Base-by-base conservation (phyloP, 1,140 invertebrate genomes). In the Tachypleus tridentatus region DNA sequence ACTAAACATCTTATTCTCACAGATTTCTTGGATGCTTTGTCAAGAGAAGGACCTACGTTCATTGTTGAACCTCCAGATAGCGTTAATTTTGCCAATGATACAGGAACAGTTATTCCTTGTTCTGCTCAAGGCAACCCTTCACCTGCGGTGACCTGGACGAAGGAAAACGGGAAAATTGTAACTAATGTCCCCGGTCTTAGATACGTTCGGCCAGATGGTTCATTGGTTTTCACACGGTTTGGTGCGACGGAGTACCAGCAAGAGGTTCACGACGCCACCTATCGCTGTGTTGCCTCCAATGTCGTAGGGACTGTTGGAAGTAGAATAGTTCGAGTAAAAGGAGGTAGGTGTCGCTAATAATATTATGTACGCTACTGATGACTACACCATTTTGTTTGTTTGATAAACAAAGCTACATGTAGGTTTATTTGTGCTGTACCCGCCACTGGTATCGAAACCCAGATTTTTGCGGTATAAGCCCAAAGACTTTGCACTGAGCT, bases 41-140 rank as follows among this genome's bases (percentile, higher is more conserved):
- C 29, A 29, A 29, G 29, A 49, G 50, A 63, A 8, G 93, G 92
- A 73, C 93, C 91, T 6, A 88, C 93, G 60, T 96, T 96, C 78
- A 83, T 93, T 63, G 88, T 87, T 71, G 93, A 94, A 81, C 93
- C 92, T 47, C 88, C 88, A 66, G 91, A 89, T 76, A 84, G 88
- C 70, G 84, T 96, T 57, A 91, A 93, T 76, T 96, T 97, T 78
- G 91, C 89, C 65, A 97, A 97, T 77, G 92, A 90, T 60, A 93
- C 91, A 50, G 93, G 92, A 71, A 87, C 91, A 64, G 86, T 88
- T 68, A 88, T 97, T 58, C 89, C 93, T 77, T 97, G 94, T 77
- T 87, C 89, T 70, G 91, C 92, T 1, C 84, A 87, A 75, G 93
- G 93, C 70, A 87, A 87, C 70, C 93, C 93, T 8, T 83, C 88